A percentile compares a stretch with the other conserved stretches of the same genome.
Evolutionary conservation across 2,113 vertebrate genomes (phyloP).

Genomic region (Misgurnus anguillicaudatus): DNA sequence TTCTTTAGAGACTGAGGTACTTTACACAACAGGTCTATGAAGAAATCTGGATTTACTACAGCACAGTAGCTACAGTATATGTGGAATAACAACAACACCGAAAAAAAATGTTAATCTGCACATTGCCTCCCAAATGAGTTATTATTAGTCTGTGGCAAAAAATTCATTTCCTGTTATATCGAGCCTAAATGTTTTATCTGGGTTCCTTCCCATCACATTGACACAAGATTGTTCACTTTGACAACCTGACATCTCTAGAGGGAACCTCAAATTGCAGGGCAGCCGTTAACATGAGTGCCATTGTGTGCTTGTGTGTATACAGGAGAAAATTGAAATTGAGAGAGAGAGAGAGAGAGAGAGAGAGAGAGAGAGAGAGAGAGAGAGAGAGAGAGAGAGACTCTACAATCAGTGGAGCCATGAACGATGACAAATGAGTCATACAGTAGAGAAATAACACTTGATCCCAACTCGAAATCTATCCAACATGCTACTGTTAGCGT

Average conservation of each 20-base stretch:
- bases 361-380: not conserved
- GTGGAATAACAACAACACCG: constrained; percentile 12
- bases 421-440: constrained; percentile 68
- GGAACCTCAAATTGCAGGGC: constrained; percentile 45
- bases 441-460: constrained; percentile 66
- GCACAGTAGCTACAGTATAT: no score
- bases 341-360: not conserved
- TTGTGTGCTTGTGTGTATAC: constrained; percentile 21
- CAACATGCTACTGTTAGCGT: no score
- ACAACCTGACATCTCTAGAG: constrained; percentile 37
- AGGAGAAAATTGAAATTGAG: not conserved
- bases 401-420: constrained; percentile 56
- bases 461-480: constrained; percentile 14
- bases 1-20: constrained; percentile 4
- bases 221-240: constrained; percentile 42
- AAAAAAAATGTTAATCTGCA: constrained; percentile 24
- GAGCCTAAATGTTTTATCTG: constrained; percentile 33
- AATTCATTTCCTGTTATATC: constrained; percentile 39
- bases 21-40: not conserved
- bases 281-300: constrained; percentile 39
- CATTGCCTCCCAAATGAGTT: constrained; percentile 32
- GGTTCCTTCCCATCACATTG: constrained; percentile 23
- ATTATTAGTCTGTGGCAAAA: constrained; percentile 32
- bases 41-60: not conserved
- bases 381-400: constrained; percentile 47